Evolutionary conservation across 2,113 vertebrate species (phyloP), one percentile per base, ranked within the genome.

Genomic region (Crocuta crocuta): DNA sequence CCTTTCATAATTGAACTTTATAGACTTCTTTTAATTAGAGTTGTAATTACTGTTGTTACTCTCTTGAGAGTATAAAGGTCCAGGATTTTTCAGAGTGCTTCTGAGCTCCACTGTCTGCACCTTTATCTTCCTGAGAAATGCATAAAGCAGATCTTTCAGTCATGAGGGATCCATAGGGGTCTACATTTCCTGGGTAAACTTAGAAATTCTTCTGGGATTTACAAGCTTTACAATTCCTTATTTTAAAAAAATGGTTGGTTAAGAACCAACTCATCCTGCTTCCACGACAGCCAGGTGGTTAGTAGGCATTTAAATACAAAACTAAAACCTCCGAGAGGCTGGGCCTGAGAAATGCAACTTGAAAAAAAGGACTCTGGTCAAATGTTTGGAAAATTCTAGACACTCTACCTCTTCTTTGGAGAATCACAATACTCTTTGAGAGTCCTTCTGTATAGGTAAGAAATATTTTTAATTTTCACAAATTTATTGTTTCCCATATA

Each of bases 141-240:
- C 24, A 58, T 50, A 88, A 93, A 74, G 35, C 74, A 94, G 17
- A n/a, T 15, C 35, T 33, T 93, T 81, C 26, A 86, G 82, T 31
- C 28, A 4, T 15, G 28, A 50, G 73, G 48, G 4, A 31, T 4
- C 35, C 39, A 48, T 4, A 10, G n/a, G 1, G 21, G 16, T 63
- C 79, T 58, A 13, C 8, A 0, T 81, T 87, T 81, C 73, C 83
- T 55, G 7, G 24, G 63, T 61, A 24, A 89, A 74, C 39, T 50
- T 33, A 70, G n/a, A 55, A 79, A 65, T 95, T 96, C 70, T 87
- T 81, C 48, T 65, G 83, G 48, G 87, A 84, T 65, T 87, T 94
- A 87, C 0, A 74, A 92, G 63, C 10, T 87, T 94, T 66, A 53
- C 0, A 91, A 89, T 79, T 58, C 12, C 58, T 91, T 91, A 9